Conservation (phyloP, 2,113 vertebrate genomes). For the Anser cygnoides region DNA sequence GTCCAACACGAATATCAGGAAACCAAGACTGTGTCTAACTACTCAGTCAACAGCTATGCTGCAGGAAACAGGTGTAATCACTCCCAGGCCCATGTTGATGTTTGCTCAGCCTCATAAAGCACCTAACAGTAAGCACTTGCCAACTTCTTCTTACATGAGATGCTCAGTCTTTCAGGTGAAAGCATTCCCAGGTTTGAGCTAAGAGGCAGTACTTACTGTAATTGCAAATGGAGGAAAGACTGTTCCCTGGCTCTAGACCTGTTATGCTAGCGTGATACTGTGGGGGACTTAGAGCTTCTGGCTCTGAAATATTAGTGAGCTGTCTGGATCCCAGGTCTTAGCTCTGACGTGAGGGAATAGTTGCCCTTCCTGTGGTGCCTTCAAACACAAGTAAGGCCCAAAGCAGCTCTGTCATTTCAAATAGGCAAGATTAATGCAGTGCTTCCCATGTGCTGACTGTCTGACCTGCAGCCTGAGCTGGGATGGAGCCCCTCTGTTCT, state of each 20-base stretch:
- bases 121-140: constrained; percentile 31
- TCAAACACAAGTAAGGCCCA: not conserved
- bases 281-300: not conserved
- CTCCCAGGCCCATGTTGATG: not conserved
- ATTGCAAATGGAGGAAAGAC: not conserved
- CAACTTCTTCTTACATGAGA: not conserved
- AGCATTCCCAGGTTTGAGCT: not conserved
- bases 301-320: not conserved
- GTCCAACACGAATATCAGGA: constrained; percentile 66
- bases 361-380: not conserved
- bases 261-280: not conserved
- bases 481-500: not conserved
- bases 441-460: not conserved
- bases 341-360: not conserved
- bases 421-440: not conserved
- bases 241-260: not conserved
- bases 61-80: not conserved
- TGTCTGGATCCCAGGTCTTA: not conserved
- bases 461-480: not conserved
- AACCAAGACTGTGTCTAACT: constrained; percentile 39
- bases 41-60: not conserved
- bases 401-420: not conserved
- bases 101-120: not conserved
- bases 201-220: not conserved
- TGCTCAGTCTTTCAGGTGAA: not conserved